Base-by-base conservation (phyloP, 1,140 invertebrate species). In the Drosophila navojoa region DNA sequence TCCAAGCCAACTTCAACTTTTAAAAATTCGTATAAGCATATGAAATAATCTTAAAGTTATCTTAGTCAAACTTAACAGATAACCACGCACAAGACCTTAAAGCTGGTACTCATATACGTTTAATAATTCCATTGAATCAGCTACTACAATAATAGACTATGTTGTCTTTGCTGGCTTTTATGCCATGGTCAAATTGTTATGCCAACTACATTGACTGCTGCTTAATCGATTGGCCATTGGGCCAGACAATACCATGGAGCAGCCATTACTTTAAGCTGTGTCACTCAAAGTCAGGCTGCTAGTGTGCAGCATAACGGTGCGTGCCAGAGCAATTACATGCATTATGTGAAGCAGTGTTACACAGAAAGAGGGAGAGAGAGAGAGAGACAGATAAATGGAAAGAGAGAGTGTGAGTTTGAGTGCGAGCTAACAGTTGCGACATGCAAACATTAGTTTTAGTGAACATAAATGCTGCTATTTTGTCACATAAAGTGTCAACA, bases 401-500 rank as follows among this genome's bases (percentile, higher is more conserved):
- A 50, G 10, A 45, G 11, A 3, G n/a, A 6, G 5, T 10, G 19
- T 22, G 5, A 6, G 25, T n/a, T 11, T 10, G 19, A 2, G 19
- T 1, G 10, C 5, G 10, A 10, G 42, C 1, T 13, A 16, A 11
- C 5, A 19, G 32, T 15, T 69, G 44, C 16, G 29, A 44, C 32
- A 42, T 22, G 73, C 44, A 73, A 70, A 77, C 71, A 77, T 77
- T 75, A 64, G 76, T 73, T 76, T 72, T 69, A 47, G 57, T 63
- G 64, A 70, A 71, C 76, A 77, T 75, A 75, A 75, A 60, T 57
- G 72, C 53, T 71, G 29, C 73, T 71, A 76, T 78, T 71, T 78
- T 76, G 76, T 76, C 76, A 78, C 72, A 78, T 71, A 76, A 78
- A 76, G 76, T 78, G 76, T 76, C 76, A 78, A 71, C 62, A 75